Base-by-base conservation (phyloP, 2,888 invertebrate genomes). In the Agrotis ipsilon region DNA sequence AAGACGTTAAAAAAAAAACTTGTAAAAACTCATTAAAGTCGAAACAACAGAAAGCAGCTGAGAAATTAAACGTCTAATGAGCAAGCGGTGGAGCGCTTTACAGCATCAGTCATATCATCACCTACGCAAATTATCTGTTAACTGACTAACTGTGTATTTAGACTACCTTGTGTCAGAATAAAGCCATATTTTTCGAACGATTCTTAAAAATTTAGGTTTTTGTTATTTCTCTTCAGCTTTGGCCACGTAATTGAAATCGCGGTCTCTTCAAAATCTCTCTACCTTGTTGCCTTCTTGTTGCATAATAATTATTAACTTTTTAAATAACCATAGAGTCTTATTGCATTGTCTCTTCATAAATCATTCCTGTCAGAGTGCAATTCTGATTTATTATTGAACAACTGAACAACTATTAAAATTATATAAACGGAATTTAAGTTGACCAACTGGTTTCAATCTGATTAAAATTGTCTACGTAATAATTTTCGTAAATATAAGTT, bases 1-100 rank as follows among this genome's bases (percentile, higher is more conserved):
- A 86, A 88, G 84, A 87, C 83, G 84, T 84, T 81, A 86, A 84
- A 78, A 81, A 78, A 64, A 65, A 84, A 84, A 66, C 71, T 70
- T 65, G 71, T 76, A 77, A 80, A 78, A 75, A 69, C 70, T 73
- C 74, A 75, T 77, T 81, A 78, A 77, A 75, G 60, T 70, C 59
- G 27, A 77, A 78, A 79, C 73, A 75, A 81, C 77, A 74, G 72
- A 82, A 84, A 79, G 52, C 78, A 75, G 78, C 58, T 46, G 70
- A 73, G 70, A 58, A 70, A 67, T 72, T 68, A 32, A 24, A 18
- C 32, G 46, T 43, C 14, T 52, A 55, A 65, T 68, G 68, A 60
- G 52, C 61, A 51, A 67, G 27, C 58, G 64, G 24, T 52, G 49
- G 6, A 46, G 72, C 62, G 48, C 27, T 45, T 55, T 54, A 58